phyloP scores from a whole-genome alignment of 92 coral and sea anemone species.

The Paragorgia papillata region DNA sequence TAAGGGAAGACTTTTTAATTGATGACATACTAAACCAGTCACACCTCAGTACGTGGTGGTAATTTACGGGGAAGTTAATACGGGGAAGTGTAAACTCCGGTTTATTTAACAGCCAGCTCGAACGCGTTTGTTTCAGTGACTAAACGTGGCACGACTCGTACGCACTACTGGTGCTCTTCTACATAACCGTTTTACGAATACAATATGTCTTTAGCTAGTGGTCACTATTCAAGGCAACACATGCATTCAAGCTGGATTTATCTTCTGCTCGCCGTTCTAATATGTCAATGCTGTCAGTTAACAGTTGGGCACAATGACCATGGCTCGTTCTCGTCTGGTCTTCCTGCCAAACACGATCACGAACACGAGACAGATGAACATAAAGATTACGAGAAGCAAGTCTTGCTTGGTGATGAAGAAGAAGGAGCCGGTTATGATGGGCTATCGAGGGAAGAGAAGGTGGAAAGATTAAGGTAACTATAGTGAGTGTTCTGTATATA shows the following conservation, averaged over 20 bases:
- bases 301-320: not conserved
- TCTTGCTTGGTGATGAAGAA: constrained; percentile 54
- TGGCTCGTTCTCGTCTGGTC: not conserved
- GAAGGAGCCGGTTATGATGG: constrained; percentile 47
- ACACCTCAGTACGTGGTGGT: not conserved
- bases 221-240: not conserved
- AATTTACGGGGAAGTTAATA: too few species aligned
- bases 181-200: too few species aligned
- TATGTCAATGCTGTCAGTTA: not conserved
- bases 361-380: constrained; percentile 54
- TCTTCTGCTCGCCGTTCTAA: not conserved
- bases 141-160: too few species aligned
- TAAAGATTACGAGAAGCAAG: constrained; percentile 51
- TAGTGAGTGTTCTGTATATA: too few species aligned
- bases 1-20: not conserved
- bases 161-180: not conserved
- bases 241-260: not conserved
- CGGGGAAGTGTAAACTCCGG: too few species aligned
- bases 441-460: constrained; percentile 48
- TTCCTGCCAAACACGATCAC: constrained; percentile 18
- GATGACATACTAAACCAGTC: not conserved
- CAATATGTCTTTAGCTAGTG: not conserved
- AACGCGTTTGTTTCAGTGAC: too few species aligned
- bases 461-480: constrained; percentile 51
- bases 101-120: too few species aligned